Percentiles rank a stretch among this genome's conserved stretches.
phyloP scores from a whole-genome alignment of 2,113 vertebrate genomes.

The Elephas maximus region DNA sequence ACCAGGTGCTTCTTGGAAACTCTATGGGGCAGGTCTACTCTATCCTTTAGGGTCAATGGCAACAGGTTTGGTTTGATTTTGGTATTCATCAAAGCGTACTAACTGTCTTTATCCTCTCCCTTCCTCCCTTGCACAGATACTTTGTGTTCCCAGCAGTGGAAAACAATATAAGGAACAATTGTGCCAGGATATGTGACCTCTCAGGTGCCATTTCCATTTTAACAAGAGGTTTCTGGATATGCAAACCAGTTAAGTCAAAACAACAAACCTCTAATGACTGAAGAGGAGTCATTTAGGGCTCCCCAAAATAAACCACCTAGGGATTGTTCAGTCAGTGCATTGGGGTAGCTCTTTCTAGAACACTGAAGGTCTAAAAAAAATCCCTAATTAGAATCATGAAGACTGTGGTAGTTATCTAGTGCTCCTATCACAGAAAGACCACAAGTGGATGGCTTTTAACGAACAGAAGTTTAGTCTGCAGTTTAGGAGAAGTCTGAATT shows the following conservation, averaged over 20 bases:
- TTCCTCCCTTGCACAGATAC: background rate
- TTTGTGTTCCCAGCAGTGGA: background rate
- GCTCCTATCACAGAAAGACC: no score
- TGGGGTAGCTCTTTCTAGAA: background rate
- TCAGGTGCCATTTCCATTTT: background rate
- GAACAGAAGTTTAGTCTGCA: no score
- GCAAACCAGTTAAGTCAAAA: background rate
- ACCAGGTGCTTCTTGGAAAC: no score
- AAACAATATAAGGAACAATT: background rate
- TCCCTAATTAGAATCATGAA: background rate
- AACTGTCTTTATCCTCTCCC: background rate
- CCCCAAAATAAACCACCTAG: background rate
- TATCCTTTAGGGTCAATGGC: no score
- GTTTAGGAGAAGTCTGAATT: no score
- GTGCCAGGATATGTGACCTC: background rate
- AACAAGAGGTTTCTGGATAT: background rate
- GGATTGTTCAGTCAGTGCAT: background rate
- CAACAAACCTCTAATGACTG: background rate
- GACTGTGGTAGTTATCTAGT: no score
- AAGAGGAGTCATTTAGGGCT: background rate
- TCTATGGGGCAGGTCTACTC: no score
- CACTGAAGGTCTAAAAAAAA: background rate
- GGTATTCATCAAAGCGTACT: background rate
- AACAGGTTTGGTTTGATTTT: no score
- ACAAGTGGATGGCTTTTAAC: no score